Base-by-base conservation (phyloP, 53 echinoderm and acorn worm species). In the Henricia sp. region DNA sequence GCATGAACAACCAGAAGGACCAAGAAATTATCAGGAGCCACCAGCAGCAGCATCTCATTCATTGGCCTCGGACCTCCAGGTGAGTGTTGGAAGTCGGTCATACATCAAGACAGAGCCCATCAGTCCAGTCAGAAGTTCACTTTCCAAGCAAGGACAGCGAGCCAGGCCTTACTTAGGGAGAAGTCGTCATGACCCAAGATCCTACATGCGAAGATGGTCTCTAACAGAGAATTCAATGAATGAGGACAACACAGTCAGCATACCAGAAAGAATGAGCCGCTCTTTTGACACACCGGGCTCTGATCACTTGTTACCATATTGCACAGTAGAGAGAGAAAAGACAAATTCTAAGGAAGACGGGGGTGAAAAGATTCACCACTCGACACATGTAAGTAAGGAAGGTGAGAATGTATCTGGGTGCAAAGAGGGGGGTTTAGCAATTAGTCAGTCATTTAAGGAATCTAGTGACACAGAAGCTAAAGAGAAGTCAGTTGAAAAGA, bases 31-130 rank as follows among this genome's bases (percentile, higher is more conserved):
- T 29, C 87, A 55, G 54, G 66, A 42, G 40, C 77, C 60, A 0
- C 39, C 68, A 25, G 23, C 29, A 1, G 20, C 85, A 11, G 69
- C 30, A 6, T 85, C 85, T 25, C 26, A 76, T 56, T 70, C 85
- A 50, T 71, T 85, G 29, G 64, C 33, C 80, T 6, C 64, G 27
- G 80, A 80, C 25, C 80, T 80, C 46, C 80, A 34, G 30, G 80
- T 80, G 44, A 80, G 63, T 33, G 64, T 80, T 19, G 80, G 80
- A 20, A 80, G 76, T 20, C 75, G 76, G 70, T 63, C 69, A 10
- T 93, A 85, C 70, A 95, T 96, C 88, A 96, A 96, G 50, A 85
- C 88, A 4, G 96, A 96, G 77, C 96, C 96, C 51, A 90, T 96
- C 34, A 96, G 96, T 53, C 96, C 96, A 52, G 95, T 91, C 3